These are phyloP conservation scores for Gibbula magus DNA, from an alignment of 2,888 invertebrate species.

Conservation along the genomic window DNA sequence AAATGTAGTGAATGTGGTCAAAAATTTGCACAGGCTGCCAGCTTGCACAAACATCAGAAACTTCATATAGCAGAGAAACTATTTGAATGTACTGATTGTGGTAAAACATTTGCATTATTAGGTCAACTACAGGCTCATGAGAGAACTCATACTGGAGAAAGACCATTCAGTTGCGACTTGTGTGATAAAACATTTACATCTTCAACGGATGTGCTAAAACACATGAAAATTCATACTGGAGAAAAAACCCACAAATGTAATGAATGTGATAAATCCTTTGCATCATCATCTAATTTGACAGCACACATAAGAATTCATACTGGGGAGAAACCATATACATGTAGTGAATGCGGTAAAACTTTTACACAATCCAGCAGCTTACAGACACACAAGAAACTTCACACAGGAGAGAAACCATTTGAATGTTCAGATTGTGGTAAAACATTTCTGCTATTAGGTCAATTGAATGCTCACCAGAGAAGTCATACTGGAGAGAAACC, in stretches of 20 bases:
- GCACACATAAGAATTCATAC: not conserved
- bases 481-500: not conserved
- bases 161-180: too few species aligned
- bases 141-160: too few species aligned
- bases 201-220: too few species aligned
- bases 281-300: not conserved
- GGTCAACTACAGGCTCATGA: too few species aligned
- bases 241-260: not conserved
- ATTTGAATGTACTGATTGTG: too few species aligned
- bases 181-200: too few species aligned
- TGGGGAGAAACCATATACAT: not conserved
- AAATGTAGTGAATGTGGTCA: not conserved
- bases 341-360: not conserved
- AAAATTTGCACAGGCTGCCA: not conserved
- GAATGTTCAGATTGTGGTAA: too few species aligned
- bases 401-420: not conserved
- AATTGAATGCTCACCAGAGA: not conserved
- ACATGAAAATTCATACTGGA: too few species aligned
- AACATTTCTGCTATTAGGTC: not conserved
- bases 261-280: not conserved
- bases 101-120: too few species aligned
- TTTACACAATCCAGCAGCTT: not conserved
- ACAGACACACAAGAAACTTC: not conserved
- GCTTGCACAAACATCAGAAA: too few species aligned
- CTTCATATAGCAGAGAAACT: too few species aligned